Percentiles rank a stretch among this genome's conserved stretches.
phyloP scores from a whole-genome alignment of 2,113 vertebrate species.

The Notothenia coriiceps region DNA sequence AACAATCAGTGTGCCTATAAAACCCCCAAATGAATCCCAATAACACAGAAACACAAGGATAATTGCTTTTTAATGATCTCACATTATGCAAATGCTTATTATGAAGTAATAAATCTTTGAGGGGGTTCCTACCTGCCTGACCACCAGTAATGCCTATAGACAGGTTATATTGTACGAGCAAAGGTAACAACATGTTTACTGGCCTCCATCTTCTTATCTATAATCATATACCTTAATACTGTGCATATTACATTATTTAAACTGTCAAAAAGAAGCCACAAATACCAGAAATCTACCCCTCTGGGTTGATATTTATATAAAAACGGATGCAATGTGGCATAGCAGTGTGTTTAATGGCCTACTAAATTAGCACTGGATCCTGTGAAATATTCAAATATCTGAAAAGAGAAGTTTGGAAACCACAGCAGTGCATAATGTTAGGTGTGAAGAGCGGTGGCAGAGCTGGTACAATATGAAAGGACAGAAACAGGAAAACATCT shows the following conservation, averaged over 20 bases:
- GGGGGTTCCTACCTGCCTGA: constrained; percentile 83
- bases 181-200: constrained; percentile 35
- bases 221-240: neutral
- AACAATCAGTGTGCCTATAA: constrained; percentile 44
- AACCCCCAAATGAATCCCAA: constrained; percentile 65
- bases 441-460: constrained; percentile 29
- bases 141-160: constrained; percentile 67
- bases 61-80: constrained; percentile 95
- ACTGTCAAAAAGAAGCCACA: neutral
- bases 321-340: neutral
- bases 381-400: constrained; percentile 39
- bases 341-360: constrained; percentile 20
- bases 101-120: constrained; percentile 86
- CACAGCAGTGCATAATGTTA: constrained; percentile 36
- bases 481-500: constrained; percentile 58
- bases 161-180: constrained; percentile 39
- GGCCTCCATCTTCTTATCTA: neutral
- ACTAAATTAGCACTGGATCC: constrained; percentile 19
- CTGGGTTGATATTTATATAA: constrained; percentile 17
- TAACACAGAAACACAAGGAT: constrained; percentile 75
- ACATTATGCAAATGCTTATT: constrained; percentile 93
- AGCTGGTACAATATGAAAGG: constrained; percentile 42
- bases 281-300: constrained; percentile 5
- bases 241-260: constrained; percentile 11
- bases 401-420: constrained; percentile 39